phyloP scores from a whole-genome alignment of 2,888 invertebrate species.

The Spicauda simplicius region DNA sequence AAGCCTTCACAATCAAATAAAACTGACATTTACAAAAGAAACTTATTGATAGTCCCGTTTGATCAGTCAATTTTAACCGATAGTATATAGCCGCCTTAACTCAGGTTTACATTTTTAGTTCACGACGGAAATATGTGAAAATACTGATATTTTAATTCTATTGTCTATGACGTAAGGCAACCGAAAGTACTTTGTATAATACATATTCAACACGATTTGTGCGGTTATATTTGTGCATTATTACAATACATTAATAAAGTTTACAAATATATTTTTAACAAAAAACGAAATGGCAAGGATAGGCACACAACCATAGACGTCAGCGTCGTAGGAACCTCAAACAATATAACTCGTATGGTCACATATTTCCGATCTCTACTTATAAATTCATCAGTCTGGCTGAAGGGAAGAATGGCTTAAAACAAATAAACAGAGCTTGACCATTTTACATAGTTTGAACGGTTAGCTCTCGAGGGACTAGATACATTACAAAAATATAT shows the following conservation, averaged over 20 bases:
- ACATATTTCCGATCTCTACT: constrained; percentile 51
- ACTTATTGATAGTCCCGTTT: background rate
- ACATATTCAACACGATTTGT: constrained; percentile 12
- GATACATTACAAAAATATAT: constrained; percentile 17
- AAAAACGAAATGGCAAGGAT: constrained; percentile 38
- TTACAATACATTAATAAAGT: constrained; percentile 19
- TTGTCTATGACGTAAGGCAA: constrained; percentile 14
- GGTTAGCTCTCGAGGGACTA: constrained; percentile 10
- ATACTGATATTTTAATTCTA: constrained; percentile 34
- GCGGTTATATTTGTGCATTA: constrained; percentile 19
- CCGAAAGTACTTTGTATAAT: constrained; percentile 25
- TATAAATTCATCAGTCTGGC: constrained; percentile 58
- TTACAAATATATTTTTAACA: constrained; percentile 13
- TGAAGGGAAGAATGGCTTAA: constrained; percentile 54
- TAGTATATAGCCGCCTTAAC: background rate
- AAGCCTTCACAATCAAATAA: constrained; percentile 5
- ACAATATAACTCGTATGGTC: constrained; percentile 41
- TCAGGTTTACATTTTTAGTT: constrained; percentile 13
- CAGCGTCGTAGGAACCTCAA: constrained; percentile 29
- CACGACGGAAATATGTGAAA: constrained; percentile 44
- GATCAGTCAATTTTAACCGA: constrained; percentile 4
- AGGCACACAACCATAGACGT: constrained; percentile 39
- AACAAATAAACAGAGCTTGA: background rate
- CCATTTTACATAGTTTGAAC: background rate
- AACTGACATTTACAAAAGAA: background rate